A percentile compares a stretch with the other conserved stretches of the same genome.
Conservation (phyloP, 2,888 invertebrate species). For the Melanophora roralis region DNA sequence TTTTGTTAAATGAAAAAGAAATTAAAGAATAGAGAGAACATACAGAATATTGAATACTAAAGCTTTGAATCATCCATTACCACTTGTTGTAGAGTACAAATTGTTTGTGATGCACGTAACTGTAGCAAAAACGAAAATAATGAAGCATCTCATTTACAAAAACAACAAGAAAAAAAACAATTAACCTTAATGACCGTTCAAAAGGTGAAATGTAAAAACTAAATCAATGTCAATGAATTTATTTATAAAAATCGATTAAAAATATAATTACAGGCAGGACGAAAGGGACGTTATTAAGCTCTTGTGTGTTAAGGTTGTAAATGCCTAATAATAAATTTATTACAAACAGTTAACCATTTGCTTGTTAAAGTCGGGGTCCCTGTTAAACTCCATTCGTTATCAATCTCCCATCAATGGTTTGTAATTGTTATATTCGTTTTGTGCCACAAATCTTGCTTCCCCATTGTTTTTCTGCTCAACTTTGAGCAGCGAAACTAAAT, state of each 20-base stretch:
- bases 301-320: no score
- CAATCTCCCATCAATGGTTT: neutral
- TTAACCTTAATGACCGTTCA: constrained; percentile 5
- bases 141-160: constrained; percentile 17
- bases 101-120: neutral
- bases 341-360: no score
- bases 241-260: constrained; percentile 14
- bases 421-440: no score
- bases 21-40: no score
- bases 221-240: constrained; percentile 21
- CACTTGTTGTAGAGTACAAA: neutral
- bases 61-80: neutral
- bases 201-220: constrained; percentile 30
- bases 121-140: constrained; percentile 5
- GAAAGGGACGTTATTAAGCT: no score
- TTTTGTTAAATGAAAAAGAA: no score
- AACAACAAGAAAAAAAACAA: constrained; percentile 18
- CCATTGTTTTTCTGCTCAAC: no score
- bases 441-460: no score
- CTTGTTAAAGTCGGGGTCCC: no score
- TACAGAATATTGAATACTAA: no score
- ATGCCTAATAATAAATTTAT: no score
- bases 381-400: neutral
- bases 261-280: neutral
- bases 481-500: neutral